Conservation (phyloP, 2,888 invertebrate genomes). For the Drosophila mettleri region DNA sequence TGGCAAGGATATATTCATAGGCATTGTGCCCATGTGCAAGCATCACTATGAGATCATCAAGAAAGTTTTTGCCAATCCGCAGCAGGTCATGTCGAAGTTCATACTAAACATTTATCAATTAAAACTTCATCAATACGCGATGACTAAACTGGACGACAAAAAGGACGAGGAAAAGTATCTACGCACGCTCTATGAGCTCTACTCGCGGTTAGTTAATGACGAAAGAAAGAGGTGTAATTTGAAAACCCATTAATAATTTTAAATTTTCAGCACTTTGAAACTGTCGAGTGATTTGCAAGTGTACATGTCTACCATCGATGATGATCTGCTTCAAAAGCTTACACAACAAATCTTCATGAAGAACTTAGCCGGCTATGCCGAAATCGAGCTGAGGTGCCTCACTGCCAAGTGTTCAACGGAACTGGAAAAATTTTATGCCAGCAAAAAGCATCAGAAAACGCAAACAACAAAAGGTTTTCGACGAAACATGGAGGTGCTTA, state of each 20-base stretch:
- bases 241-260: neutral
- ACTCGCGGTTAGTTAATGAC: constrained; percentile 89
- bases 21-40: constrained; percentile 95
- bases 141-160: constrained; percentile 92
- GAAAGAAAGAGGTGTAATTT: neutral
- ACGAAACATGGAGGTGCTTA: constrained; percentile 96
- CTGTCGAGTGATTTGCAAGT: constrained; percentile 90
- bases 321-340: constrained; percentile 91
- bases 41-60: constrained; percentile 93
- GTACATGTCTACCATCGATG: constrained; percentile 92
- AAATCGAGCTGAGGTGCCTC: constrained; percentile 91
- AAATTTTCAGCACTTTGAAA: constrained; percentile 88
- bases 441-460: constrained; percentile 97
- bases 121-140: constrained; percentile 94
- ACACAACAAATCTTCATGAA: constrained; percentile 92
- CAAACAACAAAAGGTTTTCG: constrained; percentile 96
- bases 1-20: constrained; percentile 95
- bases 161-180: constrained; percentile 95
- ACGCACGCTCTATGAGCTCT: constrained; percentile 94
- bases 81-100: constrained; percentile 99
- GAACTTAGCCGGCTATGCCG: constrained; percentile 92
- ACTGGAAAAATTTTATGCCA: constrained; percentile 94
- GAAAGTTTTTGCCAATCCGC: constrained; percentile 97
- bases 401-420: constrained; percentile 91
- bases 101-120: constrained; percentile 97